Percentiles rank a stretch among this genome's conserved stretches.
Conservation (phyloP, 2,888 invertebrate genomes). For the Ormyrus pomaceus region DNA sequence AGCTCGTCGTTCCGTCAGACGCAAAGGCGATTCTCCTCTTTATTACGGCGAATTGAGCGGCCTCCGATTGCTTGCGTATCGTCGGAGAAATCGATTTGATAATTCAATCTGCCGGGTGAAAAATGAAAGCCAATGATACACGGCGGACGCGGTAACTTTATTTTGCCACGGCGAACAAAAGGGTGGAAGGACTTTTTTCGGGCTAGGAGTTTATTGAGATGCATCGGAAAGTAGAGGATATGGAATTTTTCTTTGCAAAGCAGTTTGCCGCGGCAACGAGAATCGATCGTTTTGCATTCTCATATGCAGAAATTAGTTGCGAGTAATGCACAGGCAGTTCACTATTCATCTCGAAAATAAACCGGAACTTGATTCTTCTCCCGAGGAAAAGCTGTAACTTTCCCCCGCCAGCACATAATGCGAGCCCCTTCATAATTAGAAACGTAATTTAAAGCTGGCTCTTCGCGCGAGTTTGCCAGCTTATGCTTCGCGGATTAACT, state of each 20-base stretch:
- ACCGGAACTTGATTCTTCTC: no score
- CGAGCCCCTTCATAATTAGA: conserved; percentile 13
- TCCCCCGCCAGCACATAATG: not conserved
- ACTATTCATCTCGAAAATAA: no score
- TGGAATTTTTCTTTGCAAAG: not conserved
- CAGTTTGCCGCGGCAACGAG: no score
- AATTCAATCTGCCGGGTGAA: conserved; percentile 21
- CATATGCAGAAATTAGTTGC: no score
- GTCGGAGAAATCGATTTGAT: conserved; percentile 5
- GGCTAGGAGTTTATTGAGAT: not conserved
- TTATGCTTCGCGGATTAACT: conserved; percentile 41
- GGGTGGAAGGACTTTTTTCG: no score
- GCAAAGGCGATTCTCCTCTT: not conserved
- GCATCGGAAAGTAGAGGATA: not conserved
- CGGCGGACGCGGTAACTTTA: no score
- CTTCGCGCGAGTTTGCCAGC: conserved; percentile 18
- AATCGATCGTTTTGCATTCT: no score
- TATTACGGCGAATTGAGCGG: conserved; percentile 33
- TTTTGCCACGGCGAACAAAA: no score
- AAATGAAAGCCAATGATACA: no score
- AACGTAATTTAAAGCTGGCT: conserved; percentile 10
- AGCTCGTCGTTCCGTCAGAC: not conserved
- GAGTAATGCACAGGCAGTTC: no score
- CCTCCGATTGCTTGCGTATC: conserved; percentile 26
- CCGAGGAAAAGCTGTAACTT: no score